Base-by-base conservation (phyloP, 2,113 vertebrate species). In the Apistogramma diplotaenia region DNA sequence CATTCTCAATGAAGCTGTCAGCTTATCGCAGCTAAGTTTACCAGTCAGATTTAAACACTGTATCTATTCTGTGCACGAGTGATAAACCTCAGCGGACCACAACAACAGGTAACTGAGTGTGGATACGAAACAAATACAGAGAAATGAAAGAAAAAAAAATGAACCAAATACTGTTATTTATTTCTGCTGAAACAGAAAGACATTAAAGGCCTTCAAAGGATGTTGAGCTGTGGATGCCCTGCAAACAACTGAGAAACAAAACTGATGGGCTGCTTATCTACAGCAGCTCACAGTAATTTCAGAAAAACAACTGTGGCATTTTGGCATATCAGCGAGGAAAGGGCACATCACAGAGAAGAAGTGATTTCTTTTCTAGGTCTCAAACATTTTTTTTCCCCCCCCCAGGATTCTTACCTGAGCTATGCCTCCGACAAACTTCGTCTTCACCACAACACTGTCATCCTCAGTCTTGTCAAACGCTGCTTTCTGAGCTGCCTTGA, bases 341-440 rank as follows among this genome's bases (percentile, higher is more conserved):
- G 80, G 87, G 79, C 84, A 88, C 86, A 53, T 23, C 46, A 27
- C 27, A 81, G 54, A 83, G 81, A 6, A 27, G 23, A 10, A 71
- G 46, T n/a, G 21, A 61, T 74, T 82, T 53, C 8, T 82, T 29
- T 49, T 70, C 23, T 33, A 62, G 15, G 29, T 40, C 21, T 78
- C 27, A 35, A 35, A 65, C 25, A 35, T 76, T 40, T 76, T 81
- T 29, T 56, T 4, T n/a, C n/a, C n/a, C n/a, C n/a, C n/a, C n/a
- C 1, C 10, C 4, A 23, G 23, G 46, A 49, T 81, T 79, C 61
- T 91, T 72, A 99, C 98, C 97, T 99, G 98, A 92, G 98, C 98
- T 3, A 99, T 99, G 89, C 98, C 98, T 54, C 98, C 98, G 13
- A 99, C 98, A 59, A 99, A 99, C 91, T 97, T 99, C 0, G 98